Evolutionary conservation across 2,797 vertebrate genomes (phyloP).

Genomic region (Smutsia gigantea): DNA sequence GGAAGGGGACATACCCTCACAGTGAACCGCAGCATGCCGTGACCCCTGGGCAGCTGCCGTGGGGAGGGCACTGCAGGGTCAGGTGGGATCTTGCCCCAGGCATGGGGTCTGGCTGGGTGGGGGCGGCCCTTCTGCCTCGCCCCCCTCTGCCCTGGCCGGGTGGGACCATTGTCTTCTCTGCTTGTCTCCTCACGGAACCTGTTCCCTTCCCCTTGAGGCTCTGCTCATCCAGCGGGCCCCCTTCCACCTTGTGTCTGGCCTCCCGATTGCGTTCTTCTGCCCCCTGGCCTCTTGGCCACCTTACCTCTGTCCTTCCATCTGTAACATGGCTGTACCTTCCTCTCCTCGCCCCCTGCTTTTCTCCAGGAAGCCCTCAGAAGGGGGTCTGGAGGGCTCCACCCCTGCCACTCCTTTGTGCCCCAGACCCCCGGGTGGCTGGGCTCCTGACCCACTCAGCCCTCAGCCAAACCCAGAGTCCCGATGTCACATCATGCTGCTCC

Average conservation of each 20-base stretch:
- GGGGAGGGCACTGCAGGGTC: neutral
- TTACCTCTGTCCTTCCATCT: neutral
- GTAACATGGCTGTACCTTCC: neutral
- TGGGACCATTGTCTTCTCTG: neutral
- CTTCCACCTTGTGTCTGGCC: rapidly evolving
- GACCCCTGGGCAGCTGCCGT: neutral
- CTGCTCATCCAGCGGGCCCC: neutral
- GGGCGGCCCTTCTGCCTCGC: neutral
- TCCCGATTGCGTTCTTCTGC: neutral
- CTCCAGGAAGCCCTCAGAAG: neutral
- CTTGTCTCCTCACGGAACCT: rapidly evolving
- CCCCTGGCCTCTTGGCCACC: neutral
- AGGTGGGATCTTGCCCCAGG: neutral
- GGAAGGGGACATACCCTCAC: rapidly evolving
- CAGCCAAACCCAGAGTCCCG: neutral
- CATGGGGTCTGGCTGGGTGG: neutral
- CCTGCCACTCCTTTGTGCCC: rapidly evolving
- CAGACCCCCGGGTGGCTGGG: neutral
- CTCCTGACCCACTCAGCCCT: neutral
- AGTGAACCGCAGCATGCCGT: rapidly evolving
- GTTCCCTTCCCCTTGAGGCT: too few relatives aligned
- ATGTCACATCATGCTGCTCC: too few relatives aligned
- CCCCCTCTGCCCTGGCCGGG: neutral
- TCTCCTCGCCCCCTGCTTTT: rapidly evolving
- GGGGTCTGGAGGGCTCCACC: too few relatives aligned